Evolutionary conservation across 2,797 vertebrate species (phyloP).

Genomic region (Scyliorhinus canicula): DNA sequence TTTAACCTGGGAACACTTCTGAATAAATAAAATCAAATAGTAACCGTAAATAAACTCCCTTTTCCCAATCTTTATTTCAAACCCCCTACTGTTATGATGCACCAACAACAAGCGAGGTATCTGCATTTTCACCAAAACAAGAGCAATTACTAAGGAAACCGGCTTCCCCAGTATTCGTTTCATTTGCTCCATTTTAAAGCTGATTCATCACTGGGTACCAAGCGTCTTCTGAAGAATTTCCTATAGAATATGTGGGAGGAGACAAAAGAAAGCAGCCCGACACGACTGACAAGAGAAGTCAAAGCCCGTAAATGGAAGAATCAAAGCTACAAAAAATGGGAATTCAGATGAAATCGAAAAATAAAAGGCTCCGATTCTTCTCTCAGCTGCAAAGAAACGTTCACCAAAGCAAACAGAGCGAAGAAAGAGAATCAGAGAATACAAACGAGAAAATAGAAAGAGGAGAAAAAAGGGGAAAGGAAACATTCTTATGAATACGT

Average conservation of each 20-base stretch:
- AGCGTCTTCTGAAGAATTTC: constrained; percentile 57
- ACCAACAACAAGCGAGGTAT: constrained; percentile 50
- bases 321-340: constrained; percentile 60
- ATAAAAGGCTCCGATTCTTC: constrained; percentile 67
- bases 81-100: constrained; percentile 50
- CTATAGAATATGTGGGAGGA: constrained; percentile 61
- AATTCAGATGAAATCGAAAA: constrained; percentile 67
- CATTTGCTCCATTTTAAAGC: constrained; percentile 60
- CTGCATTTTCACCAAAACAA: constrained; percentile 56
- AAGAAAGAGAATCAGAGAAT: constrained; percentile 56
- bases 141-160: constrained; percentile 65
- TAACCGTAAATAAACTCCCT: background rate
- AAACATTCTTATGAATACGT: constrained; percentile 63
- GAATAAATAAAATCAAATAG: background rate
- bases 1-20: background rate
- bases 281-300: constrained; percentile 66
- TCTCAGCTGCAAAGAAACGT: constrained; percentile 65
- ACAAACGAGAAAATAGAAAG: constrained; percentile 59
- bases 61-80: constrained; percentile 42
- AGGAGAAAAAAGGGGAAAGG: constrained; percentile 57
- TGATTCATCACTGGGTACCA: constrained; percentile 65
- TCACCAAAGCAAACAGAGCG: constrained; percentile 71
- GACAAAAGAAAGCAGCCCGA: constrained; percentile 53
- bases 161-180: constrained; percentile 50
- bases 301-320: constrained; percentile 62